A percentile compares a stretch with the other conserved stretches of the same genome.
Evolutionary conservation across 2,888 invertebrate genomes (phyloP).

Genomic region (Drosophila eohydei): DNA sequence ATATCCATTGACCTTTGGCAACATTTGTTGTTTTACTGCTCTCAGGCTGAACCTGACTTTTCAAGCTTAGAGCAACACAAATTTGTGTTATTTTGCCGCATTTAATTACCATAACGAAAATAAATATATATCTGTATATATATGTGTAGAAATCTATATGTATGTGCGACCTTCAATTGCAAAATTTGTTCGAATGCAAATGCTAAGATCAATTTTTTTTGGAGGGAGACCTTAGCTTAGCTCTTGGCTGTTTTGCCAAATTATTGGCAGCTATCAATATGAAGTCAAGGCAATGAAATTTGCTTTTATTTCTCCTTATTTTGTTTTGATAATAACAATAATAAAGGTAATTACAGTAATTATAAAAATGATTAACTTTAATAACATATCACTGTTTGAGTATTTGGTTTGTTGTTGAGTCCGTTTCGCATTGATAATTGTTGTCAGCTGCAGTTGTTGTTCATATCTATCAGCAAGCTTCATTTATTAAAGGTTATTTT

Average conservation of each 20-base stretch:
- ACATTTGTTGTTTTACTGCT: slow-evolving; percentile 26
- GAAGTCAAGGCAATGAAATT: slow-evolving; percentile 47
- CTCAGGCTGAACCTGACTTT: slow-evolving; percentile 45
- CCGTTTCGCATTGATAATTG: slow-evolving; percentile 34
- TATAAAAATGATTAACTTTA: slow-evolving; percentile 56
- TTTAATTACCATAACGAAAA: slow-evolving; percentile 72
- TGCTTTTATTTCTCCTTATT: slow-evolving; percentile 13
- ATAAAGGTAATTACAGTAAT: slow-evolving; percentile 50
- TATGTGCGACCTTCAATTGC: slow-evolving; percentile 63
- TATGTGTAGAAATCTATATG: slow-evolving; percentile 17
- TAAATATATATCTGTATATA: neutral
- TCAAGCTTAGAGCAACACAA: slow-evolving; percentile 60
- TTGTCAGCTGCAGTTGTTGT: slow-evolving; percentile 23
- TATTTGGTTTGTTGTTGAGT: slow-evolving; percentile 31
- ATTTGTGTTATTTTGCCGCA: slow-evolving; percentile 31
- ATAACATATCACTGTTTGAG: slow-evolving; percentile 26
- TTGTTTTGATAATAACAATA: slow-evolving; percentile 19
- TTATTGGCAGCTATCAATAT: slow-evolving; percentile 31
- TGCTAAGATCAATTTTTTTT: slow-evolving; percentile 23
- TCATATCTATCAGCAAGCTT: slow-evolving; percentile 24
- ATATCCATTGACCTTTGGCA: slow-evolving; percentile 50
- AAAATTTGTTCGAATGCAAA: slow-evolving; percentile 40
- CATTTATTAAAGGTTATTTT: neutral
- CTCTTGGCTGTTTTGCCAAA: slow-evolving; percentile 18
- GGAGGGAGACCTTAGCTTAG: slow-evolving; percentile 1